Evolutionary conservation across 2,888 invertebrate species (phyloP).

Genomic region (Corythucha ciliata): DNA sequence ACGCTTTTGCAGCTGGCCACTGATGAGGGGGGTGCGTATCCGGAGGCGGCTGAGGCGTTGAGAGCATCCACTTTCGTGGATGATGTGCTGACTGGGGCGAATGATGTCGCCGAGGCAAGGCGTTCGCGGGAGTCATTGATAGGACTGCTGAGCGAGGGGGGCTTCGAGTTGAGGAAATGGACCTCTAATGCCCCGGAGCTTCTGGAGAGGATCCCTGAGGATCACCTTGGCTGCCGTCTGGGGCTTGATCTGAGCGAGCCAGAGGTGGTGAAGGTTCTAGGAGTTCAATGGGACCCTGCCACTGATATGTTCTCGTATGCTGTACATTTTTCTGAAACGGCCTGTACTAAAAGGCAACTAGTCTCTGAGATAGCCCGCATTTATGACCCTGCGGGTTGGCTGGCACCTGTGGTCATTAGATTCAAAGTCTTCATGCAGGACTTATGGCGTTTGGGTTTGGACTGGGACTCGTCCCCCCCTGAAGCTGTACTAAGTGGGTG

Average conservation of each 20-base stretch:
- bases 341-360: constrained; percentile 11
- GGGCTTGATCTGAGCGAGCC: too few relatives aligned
- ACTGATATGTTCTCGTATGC: constrained; percentile 13
- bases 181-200: background rate
- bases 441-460: constrained; percentile 10
- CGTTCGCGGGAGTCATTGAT: background rate
- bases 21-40: background rate
- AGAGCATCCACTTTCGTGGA: constrained; percentile 3
- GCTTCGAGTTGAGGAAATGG: constrained; percentile 13
- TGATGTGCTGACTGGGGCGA: background rate
- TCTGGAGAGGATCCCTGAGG: too few relatives aligned
- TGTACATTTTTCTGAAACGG: background rate
- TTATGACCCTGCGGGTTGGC: constrained; percentile 17
- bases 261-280: constrained; percentile 20
- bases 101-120: background rate
- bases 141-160: background rate
- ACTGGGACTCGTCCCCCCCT: too few relatives aligned
- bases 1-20: constrained; percentile 2
- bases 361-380: constrained; percentile 14
- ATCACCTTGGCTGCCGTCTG: too few relatives aligned
- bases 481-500: too few relatives aligned
- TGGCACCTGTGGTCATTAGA: constrained; percentile 3
- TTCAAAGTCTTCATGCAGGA: constrained; percentile 19
- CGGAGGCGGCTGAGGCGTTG: background rate
- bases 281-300: constrained; percentile 15